Evolutionary conservation across 2,888 invertebrate species (phyloP).

Genomic region (Drosophila pseudotalamancana): DNA sequence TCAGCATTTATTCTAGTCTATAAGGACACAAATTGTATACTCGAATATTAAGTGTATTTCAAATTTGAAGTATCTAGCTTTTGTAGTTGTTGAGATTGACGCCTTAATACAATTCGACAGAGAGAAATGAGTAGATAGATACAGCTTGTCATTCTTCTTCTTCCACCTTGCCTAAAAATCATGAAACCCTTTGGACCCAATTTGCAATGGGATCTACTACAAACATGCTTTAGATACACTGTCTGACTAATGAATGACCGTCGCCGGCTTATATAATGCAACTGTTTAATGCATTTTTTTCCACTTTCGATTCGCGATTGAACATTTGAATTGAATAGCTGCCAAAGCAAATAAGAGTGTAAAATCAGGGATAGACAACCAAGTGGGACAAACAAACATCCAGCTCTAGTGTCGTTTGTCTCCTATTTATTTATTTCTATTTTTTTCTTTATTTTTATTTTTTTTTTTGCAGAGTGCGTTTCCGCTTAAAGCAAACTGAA

Average conservation of each 20-base stretch:
- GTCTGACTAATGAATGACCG: slow-evolving; percentile 49
- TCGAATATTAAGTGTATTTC: no score
- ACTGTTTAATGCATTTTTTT: slow-evolving; percentile 14
- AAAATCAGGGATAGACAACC: slow-evolving; percentile 26
- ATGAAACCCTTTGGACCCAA: no score
- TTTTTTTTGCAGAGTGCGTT: slow-evolving; percentile 33
- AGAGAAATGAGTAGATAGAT: no score
- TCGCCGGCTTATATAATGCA: slow-evolving; percentile 13
- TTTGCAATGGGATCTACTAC: background rate
- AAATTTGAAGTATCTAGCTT: no score
- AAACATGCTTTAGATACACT: slow-evolving; percentile 15
- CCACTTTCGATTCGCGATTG: background rate
- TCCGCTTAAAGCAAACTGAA: slow-evolving; percentile 39
- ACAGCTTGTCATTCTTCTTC: no score
- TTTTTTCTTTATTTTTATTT: no score
- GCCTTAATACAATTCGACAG: no score
- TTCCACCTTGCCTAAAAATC: background rate
- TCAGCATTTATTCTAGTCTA: no score
- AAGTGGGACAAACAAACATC: slow-evolving; percentile 4
- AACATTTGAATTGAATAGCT: slow-evolving; percentile 1
- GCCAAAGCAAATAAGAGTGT: slow-evolving; percentile 30
- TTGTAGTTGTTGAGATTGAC: no score
- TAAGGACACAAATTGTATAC: no score
- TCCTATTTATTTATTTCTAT: no score
- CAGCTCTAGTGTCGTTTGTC: slow-evolving; percentile 15